Percentiles rank a stretch among this genome's conserved stretches.
Conservation (phyloP, 2,888 invertebrate species). For the Pristionchus maxplancki region DNA sequence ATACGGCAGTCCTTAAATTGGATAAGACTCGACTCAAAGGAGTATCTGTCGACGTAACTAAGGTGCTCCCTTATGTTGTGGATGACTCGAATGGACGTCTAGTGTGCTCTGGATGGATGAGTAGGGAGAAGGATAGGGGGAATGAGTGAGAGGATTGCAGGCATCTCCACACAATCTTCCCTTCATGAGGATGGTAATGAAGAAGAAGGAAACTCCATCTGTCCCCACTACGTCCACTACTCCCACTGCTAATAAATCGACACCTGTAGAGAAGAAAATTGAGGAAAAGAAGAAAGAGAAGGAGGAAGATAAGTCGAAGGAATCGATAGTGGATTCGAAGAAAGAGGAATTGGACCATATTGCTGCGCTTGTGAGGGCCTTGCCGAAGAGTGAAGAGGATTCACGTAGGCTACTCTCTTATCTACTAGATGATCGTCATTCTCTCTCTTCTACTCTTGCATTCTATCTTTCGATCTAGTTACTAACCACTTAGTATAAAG, state of each 20-base stretch:
- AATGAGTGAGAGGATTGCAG: conserved; percentile 43
- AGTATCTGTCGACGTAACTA: conserved; percentile 32
- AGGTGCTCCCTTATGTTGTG: conserved; percentile 45
- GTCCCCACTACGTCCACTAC: not conserved
- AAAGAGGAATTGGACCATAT: not conserved
- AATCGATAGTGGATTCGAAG: conserved; percentile 24
- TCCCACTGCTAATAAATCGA: not conserved
- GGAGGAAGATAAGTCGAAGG: conserved; percentile 28
- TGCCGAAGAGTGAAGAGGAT: not conserved
- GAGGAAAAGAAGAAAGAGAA: conserved; percentile 42
- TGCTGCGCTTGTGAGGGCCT: not conserved
- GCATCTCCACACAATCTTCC: conserved; percentile 48
- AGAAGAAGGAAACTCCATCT: conserved; percentile 21
- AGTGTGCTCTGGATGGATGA: not conserved
- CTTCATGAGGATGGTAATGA: conserved; percentile 41
- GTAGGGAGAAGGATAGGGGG: not conserved
- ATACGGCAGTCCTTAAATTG: conserved; percentile 37
- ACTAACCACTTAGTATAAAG: not conserved
- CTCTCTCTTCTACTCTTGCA: not conserved
- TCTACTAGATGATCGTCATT: not conserved
- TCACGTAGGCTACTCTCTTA: not conserved
- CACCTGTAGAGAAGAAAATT: not conserved
- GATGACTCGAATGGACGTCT: not conserved
- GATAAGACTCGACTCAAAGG: conserved; percentile 45
- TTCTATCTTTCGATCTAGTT: not conserved